Evolutionary conservation across 1,140 invertebrate species (phyloP).

Genomic region (Nebria ingens): DNA sequence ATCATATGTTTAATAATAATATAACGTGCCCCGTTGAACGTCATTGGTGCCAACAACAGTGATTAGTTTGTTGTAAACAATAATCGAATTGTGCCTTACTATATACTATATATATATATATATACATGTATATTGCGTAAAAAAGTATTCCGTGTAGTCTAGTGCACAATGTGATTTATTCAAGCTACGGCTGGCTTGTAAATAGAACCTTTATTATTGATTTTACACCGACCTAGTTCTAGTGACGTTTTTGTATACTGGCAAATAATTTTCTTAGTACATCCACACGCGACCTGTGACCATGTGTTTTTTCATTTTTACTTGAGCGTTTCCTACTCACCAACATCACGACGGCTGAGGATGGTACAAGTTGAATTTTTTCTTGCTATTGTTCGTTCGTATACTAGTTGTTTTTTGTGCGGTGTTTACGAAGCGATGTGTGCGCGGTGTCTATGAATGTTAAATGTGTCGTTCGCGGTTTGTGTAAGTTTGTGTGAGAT

Average conservation of each 20-base stretch:
- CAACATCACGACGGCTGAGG: background rate
- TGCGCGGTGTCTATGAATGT: too few relatives aligned
- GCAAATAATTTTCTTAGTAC: background rate
- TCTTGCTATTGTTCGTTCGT: conserved; percentile 1
- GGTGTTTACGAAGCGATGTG: background rate
- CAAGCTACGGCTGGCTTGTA: background rate
- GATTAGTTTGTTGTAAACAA: too few relatives aligned
- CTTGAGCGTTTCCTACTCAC: background rate
- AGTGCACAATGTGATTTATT: conserved; percentile 2
- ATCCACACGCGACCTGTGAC: background rate
- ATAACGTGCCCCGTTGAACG: too few relatives aligned
- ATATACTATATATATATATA: too few relatives aligned
- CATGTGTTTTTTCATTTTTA: background rate
- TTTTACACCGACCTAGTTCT: conserved; percentile 2
- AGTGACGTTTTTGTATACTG: background rate
- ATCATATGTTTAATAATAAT: too few relatives aligned
- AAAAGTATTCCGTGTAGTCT: too few relatives aligned
- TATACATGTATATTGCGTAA: too few relatives aligned
- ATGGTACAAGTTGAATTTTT: background rate
- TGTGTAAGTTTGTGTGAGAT: background rate
- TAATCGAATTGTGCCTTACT: too few relatives aligned
- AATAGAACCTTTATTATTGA: conserved; percentile 6
- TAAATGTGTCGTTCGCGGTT: background rate
- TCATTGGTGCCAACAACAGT: too few relatives aligned
- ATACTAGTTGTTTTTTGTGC: too few relatives aligned